Percentiles rank a stretch among this genome's conserved stretches.
Conservation (phyloP, 2,113 vertebrate species). For the Gymnogyps californianus region DNA sequence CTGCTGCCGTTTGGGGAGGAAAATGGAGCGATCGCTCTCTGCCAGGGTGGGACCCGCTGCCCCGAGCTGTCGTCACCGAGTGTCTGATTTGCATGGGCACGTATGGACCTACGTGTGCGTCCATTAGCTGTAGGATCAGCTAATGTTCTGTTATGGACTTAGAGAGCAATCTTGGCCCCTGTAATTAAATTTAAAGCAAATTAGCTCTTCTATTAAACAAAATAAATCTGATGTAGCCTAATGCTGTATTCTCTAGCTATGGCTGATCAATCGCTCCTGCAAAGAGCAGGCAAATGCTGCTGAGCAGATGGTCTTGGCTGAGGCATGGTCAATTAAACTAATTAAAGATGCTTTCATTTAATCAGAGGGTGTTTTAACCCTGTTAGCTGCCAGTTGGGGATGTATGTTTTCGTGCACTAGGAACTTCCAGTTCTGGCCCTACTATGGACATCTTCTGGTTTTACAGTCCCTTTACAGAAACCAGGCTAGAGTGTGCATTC, state of each 20-base stretch:
- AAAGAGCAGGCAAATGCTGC: constrained; percentile 54
- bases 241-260: constrained; percentile 57
- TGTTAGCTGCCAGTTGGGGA: constrained; percentile 50
- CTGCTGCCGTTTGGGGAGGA: not conserved
- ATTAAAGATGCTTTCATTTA: constrained; percentile 66
- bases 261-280: constrained; percentile 60
- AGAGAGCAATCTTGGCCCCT: constrained; percentile 31
- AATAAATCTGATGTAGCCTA: constrained; percentile 65
- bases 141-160: constrained; percentile 44
- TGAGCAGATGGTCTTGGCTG: constrained; percentile 65
- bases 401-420: not conserved
- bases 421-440: constrained; percentile 25
- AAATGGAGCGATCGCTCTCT: not conserved
- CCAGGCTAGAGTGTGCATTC: not conserved
- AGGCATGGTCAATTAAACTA: constrained; percentile 68
- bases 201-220: constrained; percentile 66
- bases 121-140: constrained; percentile 18
- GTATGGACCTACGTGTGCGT: not conserved
- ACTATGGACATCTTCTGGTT: not conserved
- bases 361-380: constrained; percentile 68
- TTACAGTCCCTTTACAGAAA: not conserved
- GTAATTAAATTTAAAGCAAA: constrained; percentile 71
- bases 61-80: rapidly evolving
- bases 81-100: not conserved
- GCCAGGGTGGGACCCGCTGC: not conserved